A percentile compares a stretch with the other conserved stretches of the same genome.
Conservation (phyloP, 2,888 invertebrate species). For the Phymatocera aterrima region DNA sequence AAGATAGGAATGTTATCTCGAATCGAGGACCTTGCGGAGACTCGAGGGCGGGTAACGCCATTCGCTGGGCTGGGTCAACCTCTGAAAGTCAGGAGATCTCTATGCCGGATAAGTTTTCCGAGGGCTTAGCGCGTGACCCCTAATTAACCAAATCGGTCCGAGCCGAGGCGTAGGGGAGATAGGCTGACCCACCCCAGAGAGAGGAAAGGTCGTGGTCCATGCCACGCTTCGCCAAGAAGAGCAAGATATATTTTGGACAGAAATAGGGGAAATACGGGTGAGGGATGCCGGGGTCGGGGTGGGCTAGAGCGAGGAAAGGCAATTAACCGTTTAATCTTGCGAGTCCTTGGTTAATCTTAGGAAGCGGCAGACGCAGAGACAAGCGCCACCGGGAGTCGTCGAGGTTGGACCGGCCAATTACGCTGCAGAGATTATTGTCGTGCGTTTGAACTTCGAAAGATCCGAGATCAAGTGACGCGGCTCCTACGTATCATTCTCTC, state of each 20-base stretch:
- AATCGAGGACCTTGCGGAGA: conserved; percentile 8
- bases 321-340: conserved; percentile 66
- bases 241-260: conserved; percentile 11
- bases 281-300: background rate
- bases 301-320: conserved; percentile 58
- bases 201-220: conserved; percentile 29
- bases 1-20: conserved; percentile 35
- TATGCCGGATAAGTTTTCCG: conserved; percentile 24
- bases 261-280: conserved; percentile 29
- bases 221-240: background rate
- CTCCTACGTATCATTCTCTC: background rate
- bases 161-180: conserved; percentile 12
- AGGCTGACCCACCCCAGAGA: conserved; percentile 28
- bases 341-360: conserved; percentile 61
- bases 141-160: conserved; percentile 47
- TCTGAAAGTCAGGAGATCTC: conserved; percentile 34
- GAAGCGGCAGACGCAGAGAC: conserved; percentile 43
- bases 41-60: background rate
- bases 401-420: conserved; percentile 60
- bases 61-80: conserved; percentile 18
- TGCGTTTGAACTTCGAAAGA: conserved; percentile 32
- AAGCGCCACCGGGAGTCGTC: background rate
- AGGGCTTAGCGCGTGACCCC: conserved; percentile 42
- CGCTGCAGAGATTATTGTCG: conserved; percentile 64
- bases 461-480: conserved; percentile 21